Base-by-base conservation (phyloP, 2,113 vertebrate species). In the human (Homo sapiens) region DNA sequence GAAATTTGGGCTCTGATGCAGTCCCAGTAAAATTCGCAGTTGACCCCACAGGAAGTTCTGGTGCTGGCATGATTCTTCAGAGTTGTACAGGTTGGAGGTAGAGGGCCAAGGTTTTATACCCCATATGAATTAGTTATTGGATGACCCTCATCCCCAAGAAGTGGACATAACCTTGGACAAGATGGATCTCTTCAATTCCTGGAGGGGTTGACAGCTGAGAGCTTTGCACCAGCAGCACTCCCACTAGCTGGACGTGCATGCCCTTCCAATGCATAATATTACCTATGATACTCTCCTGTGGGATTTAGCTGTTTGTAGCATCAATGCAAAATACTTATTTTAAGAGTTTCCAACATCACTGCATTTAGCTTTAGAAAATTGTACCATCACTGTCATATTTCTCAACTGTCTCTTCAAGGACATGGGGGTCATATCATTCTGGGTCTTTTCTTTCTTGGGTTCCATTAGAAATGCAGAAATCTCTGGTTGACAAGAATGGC, bases 321-420 rank as follows among this genome's bases (percentile, higher is more conserved):
- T 55, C 38, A 30, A 55, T 27, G 2, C 38, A 40, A 35, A 84
- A 91, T 45, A 45, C 38, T 8, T 32, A 40, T 75, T 90, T 95
- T 40, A 93, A 83, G 32, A 76, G n/a, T 90, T 27, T 59, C 82
- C 89, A 83, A 87, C 10, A 81, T 61, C 11, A 78, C 3, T 94
- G 12, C 45, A n/a, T 35, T 25, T 45, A 93, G 38, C 40, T 76
- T 78, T 89, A 89, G 35, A 61, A 86, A 76, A 81, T 40, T 20
- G 40, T 48, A 45, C 10, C 25, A 57, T 11, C 30, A 4, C 48
- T 78, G 45, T 16, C 66, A 25, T 50, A 55, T 55, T 78, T 40
- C 79, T 92, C 48, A 27, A 32, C 45, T 81, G 83, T 90, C 43
- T 82, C 57, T 91, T 23, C 76, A 89, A 76, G 48, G 73, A 66